Conservation (phyloP, 2,888 invertebrate species). For the Campopleginae sp. region DNA sequence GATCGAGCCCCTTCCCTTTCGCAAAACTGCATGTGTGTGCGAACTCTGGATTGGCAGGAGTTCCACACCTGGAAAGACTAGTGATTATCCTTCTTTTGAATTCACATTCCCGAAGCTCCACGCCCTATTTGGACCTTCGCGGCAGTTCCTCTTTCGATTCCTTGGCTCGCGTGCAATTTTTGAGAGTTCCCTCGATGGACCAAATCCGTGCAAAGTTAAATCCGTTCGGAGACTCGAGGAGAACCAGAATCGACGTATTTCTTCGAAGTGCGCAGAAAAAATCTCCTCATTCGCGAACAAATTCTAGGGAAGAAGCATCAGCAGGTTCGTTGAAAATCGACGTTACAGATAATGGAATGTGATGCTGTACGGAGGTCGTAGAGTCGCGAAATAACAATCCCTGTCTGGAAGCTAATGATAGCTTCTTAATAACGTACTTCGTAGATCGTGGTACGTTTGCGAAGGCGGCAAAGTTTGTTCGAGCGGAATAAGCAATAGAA, state of each 20-base stretch:
- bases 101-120: slow-evolving; percentile 13
- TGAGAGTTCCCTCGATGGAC: neutral
- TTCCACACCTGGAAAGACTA: neutral
- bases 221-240: neutral
- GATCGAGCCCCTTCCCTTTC: slow-evolving; percentile 8
- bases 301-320: neutral
- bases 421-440: slow-evolving; percentile 53
- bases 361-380: slow-evolving; percentile 8
- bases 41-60: slow-evolving; percentile 21
- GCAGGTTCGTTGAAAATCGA: slow-evolving; percentile 9
- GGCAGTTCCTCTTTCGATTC: slow-evolving; percentile 7
- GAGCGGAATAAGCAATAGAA: slow-evolving; percentile 51
- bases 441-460: slow-evolving; percentile 22
- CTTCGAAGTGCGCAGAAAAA: neutral
- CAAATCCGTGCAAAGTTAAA: slow-evolving; percentile 13
- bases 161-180: slow-evolving; percentile 20
- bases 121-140: slow-evolving; percentile 21
- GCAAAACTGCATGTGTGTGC: neutral
- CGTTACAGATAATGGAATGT: slow-evolving; percentile 20
- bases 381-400: slow-evolving; percentile 31
- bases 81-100: slow-evolving; percentile 35
- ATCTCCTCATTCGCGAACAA: slow-evolving; percentile 7
- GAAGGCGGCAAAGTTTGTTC: slow-evolving; percentile 47
- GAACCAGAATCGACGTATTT: neutral
- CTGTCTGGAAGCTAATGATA: slow-evolving; percentile 38